A percentile compares a stretch with the other conserved stretches of the same genome.
phyloP scores from a whole-genome alignment of 2,888 invertebrate genomes.

The Isoperla grammatica region DNA sequence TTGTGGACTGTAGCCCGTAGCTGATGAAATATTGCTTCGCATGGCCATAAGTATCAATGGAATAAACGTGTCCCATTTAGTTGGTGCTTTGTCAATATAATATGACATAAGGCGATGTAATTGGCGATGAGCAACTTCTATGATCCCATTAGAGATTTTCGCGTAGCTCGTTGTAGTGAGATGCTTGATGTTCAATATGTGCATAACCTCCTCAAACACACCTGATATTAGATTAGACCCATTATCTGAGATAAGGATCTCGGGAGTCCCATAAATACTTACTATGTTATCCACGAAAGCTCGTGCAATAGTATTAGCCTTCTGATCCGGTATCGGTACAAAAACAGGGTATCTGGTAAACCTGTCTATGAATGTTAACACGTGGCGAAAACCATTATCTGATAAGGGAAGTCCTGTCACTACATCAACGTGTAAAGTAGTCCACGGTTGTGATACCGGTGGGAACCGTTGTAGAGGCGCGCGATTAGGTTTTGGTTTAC shows the following conservation, averaged over 20 bases:
- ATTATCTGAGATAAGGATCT: not conserved
- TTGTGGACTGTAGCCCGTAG: not conserved
- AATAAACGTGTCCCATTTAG: conserved; percentile 1
- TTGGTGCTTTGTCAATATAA: not conserved
- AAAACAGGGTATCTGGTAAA: not conserved
- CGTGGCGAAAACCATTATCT: not conserved
- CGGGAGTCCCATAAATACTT: not conserved
- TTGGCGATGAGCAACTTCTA: not conserved
- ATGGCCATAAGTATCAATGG: not conserved
- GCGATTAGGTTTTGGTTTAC: conserved; percentile 1
- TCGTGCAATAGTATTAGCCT: not conserved
- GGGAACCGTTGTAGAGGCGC: conserved; percentile 23
- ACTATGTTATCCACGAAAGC: not conserved
- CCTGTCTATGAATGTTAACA: conserved; percentile 1
- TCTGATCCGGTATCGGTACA: not conserved
- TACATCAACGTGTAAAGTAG: not conserved
- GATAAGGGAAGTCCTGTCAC: not conserved
- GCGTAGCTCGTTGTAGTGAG: not conserved
- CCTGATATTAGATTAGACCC: not conserved
- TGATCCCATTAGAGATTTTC: not conserved
- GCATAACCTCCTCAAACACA: not conserved
- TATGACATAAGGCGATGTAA: not conserved
- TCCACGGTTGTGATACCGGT: conserved; percentile 9
- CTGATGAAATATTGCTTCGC: not conserved
- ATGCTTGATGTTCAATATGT: not conserved